Evolutionary conservation across 1,140 invertebrate species (phyloP), one percentile per base, ranked within the genome.

Genomic region (Ips nitidus): DNA sequence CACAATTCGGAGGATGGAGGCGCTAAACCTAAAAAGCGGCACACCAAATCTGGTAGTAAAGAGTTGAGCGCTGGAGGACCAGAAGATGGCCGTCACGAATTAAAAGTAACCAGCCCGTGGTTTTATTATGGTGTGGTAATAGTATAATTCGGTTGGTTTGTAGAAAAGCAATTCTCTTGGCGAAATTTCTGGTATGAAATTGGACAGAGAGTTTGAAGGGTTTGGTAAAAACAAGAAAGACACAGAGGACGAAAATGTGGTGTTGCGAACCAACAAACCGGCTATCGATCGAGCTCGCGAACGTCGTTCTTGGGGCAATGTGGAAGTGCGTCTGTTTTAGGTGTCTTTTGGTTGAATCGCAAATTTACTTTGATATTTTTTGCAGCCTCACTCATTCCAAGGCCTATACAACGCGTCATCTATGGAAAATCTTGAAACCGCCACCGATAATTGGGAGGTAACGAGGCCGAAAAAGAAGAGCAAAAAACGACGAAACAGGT

Each of bases 401-500:
- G 82, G 41, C 60, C 75, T 56, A 77, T 83, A 73, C 74, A 80
- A 43, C 78, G 84, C 73, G 78, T 80, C 76, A 3, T 77, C 75
- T 1, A 71, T 76, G 41, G 76, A 80, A 41, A 75, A 77, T 64
- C 59, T 79, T 43, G 84, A 85, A 76, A 82, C 81, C 22, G 80
- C 69, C 1, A 55, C 69, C 7, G 89, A 91, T 62, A 91, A 90
- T 79, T 84, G 88, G 73, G 87, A 89, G 38, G 89, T 91, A 52
- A 90, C 88, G 5, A 91, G 90, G 73, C 89, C 89, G 73, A 89
- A 89, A 74, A 89, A 89, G 73, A 87, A 87, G 70, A 86, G 85
- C 72, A 88, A 90, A 75, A 88, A 89, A 71, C 85, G 85, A 39
- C 82, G 84, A 1, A 83, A 80, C 43, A 71, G 68, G 68, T 70